Conservation (phyloP, 53 echinoderm and acorn worm genomes). For the Mesocentrotus franciscanus region DNA sequence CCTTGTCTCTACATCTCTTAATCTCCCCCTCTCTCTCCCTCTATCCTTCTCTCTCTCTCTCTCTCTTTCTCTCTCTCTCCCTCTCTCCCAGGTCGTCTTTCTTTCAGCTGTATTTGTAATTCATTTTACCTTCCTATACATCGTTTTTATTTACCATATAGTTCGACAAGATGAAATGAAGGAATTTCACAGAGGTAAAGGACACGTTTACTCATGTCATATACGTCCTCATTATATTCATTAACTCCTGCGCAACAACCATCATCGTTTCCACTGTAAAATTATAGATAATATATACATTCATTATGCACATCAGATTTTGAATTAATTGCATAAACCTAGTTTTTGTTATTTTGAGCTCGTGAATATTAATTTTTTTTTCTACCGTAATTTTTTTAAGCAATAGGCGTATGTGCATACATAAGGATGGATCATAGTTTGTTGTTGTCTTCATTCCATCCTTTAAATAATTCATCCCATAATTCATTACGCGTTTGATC, state of each 20-base stretch:
- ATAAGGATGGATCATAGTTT: no score
- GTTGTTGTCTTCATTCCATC: no score
- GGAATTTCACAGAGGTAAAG: slow-evolving; percentile 34
- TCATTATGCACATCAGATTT: not conserved
- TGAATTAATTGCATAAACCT: not conserved
- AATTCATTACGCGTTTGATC: no score
- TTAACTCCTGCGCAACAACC: not conserved
- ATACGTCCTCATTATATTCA: not conserved
- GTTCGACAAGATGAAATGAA: slow-evolving; percentile 2
- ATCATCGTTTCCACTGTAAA: not conserved
- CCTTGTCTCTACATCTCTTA: not conserved
- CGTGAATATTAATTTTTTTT: no score
- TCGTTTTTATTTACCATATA: not conserved
- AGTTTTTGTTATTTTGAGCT: no score
- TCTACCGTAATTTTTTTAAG: no score
- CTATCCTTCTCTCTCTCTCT: not conserved
- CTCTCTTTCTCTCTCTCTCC: not conserved
- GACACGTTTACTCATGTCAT: not conserved
- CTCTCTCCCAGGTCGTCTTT: not conserved
- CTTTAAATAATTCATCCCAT: no score
- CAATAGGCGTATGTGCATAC: no score
- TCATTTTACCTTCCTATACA: not conserved
- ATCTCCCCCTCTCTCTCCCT: not conserved
- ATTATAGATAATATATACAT: not conserved
- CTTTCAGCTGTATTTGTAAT: not conserved